phyloP scores from a whole-genome alignment of 2,113 vertebrate genomes.

The Neodon shergylaensis region DNA sequence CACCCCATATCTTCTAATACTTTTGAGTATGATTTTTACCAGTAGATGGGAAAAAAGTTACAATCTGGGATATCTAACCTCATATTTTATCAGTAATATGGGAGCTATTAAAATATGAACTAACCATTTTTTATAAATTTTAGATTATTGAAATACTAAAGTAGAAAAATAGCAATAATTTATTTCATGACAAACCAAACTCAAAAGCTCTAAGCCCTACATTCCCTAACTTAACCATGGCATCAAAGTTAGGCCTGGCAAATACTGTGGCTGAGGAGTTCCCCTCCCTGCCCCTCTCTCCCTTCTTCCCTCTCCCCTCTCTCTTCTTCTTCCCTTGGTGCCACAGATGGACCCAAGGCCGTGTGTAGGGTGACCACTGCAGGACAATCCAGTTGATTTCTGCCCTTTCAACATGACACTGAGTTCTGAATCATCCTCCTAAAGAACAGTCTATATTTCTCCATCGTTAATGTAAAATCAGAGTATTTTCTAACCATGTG shows the following conservation, averaged over 20 bases:
- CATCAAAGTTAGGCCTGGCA: background rate
- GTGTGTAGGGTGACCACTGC: too few species aligned
- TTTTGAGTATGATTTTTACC: constrained; percentile 12
- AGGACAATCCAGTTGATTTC: background rate
- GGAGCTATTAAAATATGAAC: constrained; percentile 8
- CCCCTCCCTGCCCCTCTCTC: too few species aligned
- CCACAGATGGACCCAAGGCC: background rate
- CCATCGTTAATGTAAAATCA: background rate
- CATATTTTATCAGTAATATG: constrained; percentile 16
- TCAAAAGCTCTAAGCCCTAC: background rate
- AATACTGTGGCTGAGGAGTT: background rate
- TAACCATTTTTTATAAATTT: background rate
- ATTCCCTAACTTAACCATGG: background rate
- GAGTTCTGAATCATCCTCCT: background rate
- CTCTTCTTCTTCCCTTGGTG: background rate
- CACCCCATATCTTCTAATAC: background rate
- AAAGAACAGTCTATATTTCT: constrained; percentile 11
- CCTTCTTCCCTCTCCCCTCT: too few species aligned
- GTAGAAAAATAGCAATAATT: constrained; percentile 14
- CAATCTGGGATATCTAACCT: constrained; percentile 13
- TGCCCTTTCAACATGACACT: background rate
- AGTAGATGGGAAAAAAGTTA: background rate
- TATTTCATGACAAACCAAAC: background rate
- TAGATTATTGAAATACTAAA: constrained; percentile 45
- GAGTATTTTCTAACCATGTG: background rate